phyloP scores from a whole-genome alignment of 1,140 invertebrate genomes.

The Antheraea pernyi region DNA sequence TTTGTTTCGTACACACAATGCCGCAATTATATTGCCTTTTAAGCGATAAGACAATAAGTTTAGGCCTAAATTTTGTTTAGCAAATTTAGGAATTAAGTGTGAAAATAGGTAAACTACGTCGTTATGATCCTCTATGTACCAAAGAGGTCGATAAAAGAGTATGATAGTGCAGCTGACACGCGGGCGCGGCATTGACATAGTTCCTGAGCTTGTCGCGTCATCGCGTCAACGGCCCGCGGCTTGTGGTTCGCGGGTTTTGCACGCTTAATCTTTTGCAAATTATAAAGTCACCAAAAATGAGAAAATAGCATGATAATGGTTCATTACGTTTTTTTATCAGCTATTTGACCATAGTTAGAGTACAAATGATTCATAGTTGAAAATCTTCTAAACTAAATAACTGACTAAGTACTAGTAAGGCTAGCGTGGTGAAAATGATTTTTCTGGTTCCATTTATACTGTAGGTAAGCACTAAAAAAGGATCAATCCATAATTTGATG shows the following conservation, averaged over 20 bases:
- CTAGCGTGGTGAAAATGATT: too few relatives aligned
- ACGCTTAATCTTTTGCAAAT: slow-evolving; percentile 19
- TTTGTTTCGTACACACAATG: not conserved
- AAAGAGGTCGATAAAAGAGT: slow-evolving; percentile 69
- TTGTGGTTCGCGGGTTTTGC: slow-evolving; percentile 25
- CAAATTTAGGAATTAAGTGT: not conserved
- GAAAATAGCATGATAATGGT: not conserved
- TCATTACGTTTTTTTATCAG: too few relatives aligned
- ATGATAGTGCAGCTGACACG: slow-evolving; percentile 50
- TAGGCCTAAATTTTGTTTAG: slow-evolving; percentile 1
- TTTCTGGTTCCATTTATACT: too few relatives aligned
- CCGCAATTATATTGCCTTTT: not conserved
- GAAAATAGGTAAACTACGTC: slow-evolving; percentile 14
- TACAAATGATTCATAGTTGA: too few relatives aligned
- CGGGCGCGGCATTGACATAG: slow-evolving; percentile 69
- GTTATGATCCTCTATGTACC: slow-evolving; percentile 32
- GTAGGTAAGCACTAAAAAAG: too few relatives aligned
- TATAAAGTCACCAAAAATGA: not conserved
- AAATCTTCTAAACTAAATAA: too few relatives aligned
- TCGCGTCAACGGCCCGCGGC: slow-evolving; percentile 49
- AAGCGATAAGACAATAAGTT: not conserved
- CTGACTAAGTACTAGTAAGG: too few relatives aligned
- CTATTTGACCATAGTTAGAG: too few relatives aligned
- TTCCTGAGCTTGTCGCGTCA: slow-evolving; percentile 62
- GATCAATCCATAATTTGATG: too few relatives aligned